phyloP scores from a whole-genome alignment of 1,140 invertebrate genomes.

The Drosophila sucinea region DNA sequence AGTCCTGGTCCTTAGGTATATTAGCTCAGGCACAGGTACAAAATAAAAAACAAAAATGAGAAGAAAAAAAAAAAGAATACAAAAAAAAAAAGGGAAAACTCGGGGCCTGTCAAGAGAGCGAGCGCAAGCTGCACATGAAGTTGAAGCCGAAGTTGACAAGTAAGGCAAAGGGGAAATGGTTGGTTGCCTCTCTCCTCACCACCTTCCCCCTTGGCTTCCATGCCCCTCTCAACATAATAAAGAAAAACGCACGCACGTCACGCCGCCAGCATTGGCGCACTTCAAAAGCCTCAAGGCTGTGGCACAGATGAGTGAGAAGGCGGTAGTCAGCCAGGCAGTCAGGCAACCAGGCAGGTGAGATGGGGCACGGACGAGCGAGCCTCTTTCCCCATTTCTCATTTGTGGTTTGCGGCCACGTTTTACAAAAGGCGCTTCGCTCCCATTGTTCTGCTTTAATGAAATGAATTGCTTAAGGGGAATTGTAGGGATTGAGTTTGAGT shows the following conservation, averaged over 20 bases:
- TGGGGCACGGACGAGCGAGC: conserved; percentile 1
- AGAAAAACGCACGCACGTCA: conserved; percentile 76
- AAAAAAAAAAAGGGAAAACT: conserved; percentile 16
- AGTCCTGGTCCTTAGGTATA: conserved; percentile 61
- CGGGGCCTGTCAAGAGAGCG: conserved; percentile 43
- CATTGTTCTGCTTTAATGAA: conserved; percentile 79
- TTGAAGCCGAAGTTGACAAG: conserved; percentile 32
- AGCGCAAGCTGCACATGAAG: conserved; percentile 61
- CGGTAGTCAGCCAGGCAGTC: conserved; percentile 24
- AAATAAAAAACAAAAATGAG: conserved; percentile 31
- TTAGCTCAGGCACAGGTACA: conserved; percentile 47
- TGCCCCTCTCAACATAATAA: conserved; percentile 51
- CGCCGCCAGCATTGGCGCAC: conserved; percentile 69
- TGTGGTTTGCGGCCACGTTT: conserved; percentile 65
- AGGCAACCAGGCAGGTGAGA: conserved; percentile 12
- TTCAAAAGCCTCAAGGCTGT: conserved; percentile 61
- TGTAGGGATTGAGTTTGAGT: conserved; percentile 27
- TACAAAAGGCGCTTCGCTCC: conserved; percentile 61
- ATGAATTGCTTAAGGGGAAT: conserved; percentile 69
- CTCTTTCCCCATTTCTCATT: conserved; percentile 43
- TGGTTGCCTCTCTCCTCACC: conserved; percentile 42
- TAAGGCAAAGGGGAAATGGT: conserved; percentile 24
- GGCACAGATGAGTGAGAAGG: conserved; percentile 38
- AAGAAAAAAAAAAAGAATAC: conserved; percentile 8
- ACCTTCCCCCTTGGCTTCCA: no score